Evolutionary conservation across 2,888 invertebrate species (phyloP).

Genomic region (Drosophila subquinaria): DNA sequence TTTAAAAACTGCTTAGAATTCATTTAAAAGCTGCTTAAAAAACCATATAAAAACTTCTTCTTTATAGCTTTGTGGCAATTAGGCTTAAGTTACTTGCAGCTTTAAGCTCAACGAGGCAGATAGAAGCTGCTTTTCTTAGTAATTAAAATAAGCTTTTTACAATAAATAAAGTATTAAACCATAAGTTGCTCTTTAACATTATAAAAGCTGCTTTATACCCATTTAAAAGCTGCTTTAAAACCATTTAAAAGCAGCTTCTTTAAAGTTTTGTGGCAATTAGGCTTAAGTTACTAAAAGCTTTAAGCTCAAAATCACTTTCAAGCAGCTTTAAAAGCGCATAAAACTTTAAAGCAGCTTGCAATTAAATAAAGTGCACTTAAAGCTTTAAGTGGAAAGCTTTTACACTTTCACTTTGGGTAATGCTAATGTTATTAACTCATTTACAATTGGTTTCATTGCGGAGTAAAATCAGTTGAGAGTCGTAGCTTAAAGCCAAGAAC

Average conservation of each 20-base stretch:
- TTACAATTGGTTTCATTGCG: conserved; percentile 11
- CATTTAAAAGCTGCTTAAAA: too few species aligned
- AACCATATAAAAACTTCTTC: too few species aligned
- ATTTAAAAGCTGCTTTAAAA: too few species aligned
- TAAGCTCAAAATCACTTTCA: not conserved
- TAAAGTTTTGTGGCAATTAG: not conserved
- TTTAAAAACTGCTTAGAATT: too few species aligned
- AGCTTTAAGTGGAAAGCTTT: conserved; percentile 1
- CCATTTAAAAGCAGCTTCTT: not conserved
- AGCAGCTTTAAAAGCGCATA: not conserved
- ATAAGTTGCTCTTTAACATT: not conserved
- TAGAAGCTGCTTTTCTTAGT: too few species aligned
- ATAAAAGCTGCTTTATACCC: too few species aligned
- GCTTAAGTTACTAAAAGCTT: not conserved
- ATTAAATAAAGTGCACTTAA: not conserved
- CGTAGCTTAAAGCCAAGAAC: conserved; percentile 40
- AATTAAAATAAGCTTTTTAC: too few species aligned
- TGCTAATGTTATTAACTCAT: conserved; percentile 34
- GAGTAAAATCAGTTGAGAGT: conserved; percentile 9
- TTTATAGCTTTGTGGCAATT: too few species aligned
- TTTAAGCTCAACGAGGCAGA: too few species aligned
- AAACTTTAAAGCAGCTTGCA: not conserved
- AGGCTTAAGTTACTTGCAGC: too few species aligned
- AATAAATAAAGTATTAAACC: too few species aligned
- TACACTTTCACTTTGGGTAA: not conserved